These are phyloP conservation scores for Hirundichthys speculiger DNA, from an alignment of 2,113 vertebrate genomes.

Conservation along the genomic window DNA sequence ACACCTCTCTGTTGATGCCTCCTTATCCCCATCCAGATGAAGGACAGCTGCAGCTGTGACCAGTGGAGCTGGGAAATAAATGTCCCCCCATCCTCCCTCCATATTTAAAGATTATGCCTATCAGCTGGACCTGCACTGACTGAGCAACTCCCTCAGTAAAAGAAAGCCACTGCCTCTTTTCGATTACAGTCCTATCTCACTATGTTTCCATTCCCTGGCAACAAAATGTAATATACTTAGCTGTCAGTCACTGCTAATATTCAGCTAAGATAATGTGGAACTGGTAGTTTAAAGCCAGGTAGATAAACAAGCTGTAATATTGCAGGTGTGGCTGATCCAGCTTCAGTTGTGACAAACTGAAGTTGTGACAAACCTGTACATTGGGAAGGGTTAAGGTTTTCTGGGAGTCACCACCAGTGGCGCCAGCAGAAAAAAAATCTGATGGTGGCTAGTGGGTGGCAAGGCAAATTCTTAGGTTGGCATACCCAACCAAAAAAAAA, in stretches of 20 bases:
- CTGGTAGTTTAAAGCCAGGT: conserved; percentile 33
- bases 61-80: conserved; percentile 61
- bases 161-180: conserved; percentile 51
- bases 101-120: conserved; percentile 67
- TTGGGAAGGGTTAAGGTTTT: conserved; percentile 14
- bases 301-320: conserved; percentile 52
- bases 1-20: conserved; percentile 31
- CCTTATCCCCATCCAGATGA: conserved; percentile 52
- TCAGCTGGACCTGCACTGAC: conserved; percentile 45
- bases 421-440: no score
- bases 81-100: conserved; percentile 30
- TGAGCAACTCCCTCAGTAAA: conserved; percentile 42
- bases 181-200: conserved; percentile 64
- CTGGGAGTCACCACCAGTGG: no score
- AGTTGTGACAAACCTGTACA: conserved; percentile 1
- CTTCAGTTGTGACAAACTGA: no score
- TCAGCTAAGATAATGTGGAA: conserved; percentile 54
- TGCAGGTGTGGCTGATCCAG: conserved; percentile 32
- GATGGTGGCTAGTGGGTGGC: no score
- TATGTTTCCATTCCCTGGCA: conserved; percentile 49
- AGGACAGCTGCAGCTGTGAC: conserved; percentile 46
- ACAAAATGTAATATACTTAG: conserved; percentile 62
- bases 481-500: neutral
- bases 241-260: conserved; percentile 59
- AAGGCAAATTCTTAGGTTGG: no score